A percentile compares a stretch with the other conserved stretches of the same genome.
These are phyloP conservation scores for Denticeps clupeoides DNA, from an alignment of 2,797 vertebrate genomes.

Conservation along the genomic window DNA sequence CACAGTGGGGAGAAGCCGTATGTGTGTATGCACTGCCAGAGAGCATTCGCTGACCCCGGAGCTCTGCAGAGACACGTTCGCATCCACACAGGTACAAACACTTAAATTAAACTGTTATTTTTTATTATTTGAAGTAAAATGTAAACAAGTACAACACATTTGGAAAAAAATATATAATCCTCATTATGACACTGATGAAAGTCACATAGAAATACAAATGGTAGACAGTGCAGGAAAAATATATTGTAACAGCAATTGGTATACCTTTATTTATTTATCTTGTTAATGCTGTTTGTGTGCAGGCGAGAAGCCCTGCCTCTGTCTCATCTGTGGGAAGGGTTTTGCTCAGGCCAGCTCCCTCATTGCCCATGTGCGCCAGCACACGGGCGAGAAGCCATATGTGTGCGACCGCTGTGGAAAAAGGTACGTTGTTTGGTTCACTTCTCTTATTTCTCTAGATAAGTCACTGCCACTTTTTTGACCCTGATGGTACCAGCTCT, in stretches of 20 bases:
- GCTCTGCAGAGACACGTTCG: constrained; percentile 91
- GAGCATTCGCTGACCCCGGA: constrained; percentile 89
- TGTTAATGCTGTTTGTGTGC: constrained; percentile 14
- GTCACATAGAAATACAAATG: neutral
- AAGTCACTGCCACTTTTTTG: too few species aligned
- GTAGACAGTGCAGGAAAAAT: too few species aligned
- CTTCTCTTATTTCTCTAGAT: too few species aligned
- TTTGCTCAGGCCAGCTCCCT: constrained; percentile 98
- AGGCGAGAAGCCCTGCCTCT: constrained; percentile 96
- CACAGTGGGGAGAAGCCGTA: constrained; percentile 97
- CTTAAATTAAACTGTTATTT: too few species aligned
- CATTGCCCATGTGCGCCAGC: constrained; percentile 92
- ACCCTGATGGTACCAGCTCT: too few species aligned
- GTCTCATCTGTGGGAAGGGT: constrained; percentile 85
- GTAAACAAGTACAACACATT: too few species aligned
- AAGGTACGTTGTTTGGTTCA: too few species aligned
- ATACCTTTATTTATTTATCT: neutral
- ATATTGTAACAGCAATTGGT: too few species aligned
- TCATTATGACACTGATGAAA: too few species aligned
- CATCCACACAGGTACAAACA: constrained; percentile 82
- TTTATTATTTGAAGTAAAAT: neutral
- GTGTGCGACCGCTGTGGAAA: constrained; percentile 97
- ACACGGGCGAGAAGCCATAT: constrained; percentile 96
- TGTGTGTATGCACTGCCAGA: constrained; percentile 84
- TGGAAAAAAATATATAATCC: too few species aligned